Percentiles rank a stretch among this genome's conserved stretches.
These are phyloP conservation scores for Asobara japonica DNA, from an alignment of 1,140 invertebrate genomes.

Conservation along the genomic window DNA sequence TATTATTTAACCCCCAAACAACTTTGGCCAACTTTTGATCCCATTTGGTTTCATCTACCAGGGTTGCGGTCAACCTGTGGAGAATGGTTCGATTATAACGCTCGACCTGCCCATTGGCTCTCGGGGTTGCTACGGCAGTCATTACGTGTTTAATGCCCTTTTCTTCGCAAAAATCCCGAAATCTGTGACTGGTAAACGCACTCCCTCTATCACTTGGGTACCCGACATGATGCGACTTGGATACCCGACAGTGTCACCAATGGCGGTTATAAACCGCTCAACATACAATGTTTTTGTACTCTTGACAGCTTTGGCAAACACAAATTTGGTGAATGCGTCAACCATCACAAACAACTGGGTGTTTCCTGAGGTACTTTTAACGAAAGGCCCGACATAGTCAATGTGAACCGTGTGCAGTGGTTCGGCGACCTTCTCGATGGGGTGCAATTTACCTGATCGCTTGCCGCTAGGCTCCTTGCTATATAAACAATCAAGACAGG, in stretches of 20 bases:
- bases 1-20: conserved; percentile 37
- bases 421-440: conserved; percentile 45
- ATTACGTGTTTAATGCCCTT: too few species aligned
- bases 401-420: conserved; percentile 52
- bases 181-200: too few species aligned
- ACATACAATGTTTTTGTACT: conserved; percentile 27
- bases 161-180: too few species aligned
- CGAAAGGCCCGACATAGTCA: conserved; percentile 48
- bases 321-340: conserved; percentile 56
- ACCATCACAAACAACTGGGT: conserved; percentile 47
- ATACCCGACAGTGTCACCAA: too few species aligned
- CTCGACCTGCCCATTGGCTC: too few species aligned
- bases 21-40: conserved; percentile 28
- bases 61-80: too few species aligned
- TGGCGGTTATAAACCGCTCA: conserved; percentile 7
- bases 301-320: conserved; percentile 46
- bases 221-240: too few species aligned
- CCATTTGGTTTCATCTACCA: conserved; percentile 15
- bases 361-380: conserved; percentile 38
- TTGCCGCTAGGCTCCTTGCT: conserved; percentile 44
- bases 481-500: conserved; percentile 46
- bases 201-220: too few species aligned
- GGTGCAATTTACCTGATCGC: conserved; percentile 45
- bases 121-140: too few species aligned
- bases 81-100: too few species aligned